Base-by-base conservation (phyloP, 2,888 invertebrate species). In the Allacma fusca region DNA sequence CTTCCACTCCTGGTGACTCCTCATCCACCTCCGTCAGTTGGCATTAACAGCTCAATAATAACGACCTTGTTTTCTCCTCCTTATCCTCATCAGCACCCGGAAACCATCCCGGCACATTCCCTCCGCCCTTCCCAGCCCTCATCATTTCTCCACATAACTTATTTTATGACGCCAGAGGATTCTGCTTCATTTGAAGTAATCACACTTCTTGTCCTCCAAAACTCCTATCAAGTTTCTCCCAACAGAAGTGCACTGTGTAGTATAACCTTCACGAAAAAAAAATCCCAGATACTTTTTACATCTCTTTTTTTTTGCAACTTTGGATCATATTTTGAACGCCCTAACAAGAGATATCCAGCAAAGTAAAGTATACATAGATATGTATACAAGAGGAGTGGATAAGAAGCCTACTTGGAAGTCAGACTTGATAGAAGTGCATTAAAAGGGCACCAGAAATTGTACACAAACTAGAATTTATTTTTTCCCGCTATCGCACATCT, bases 1-100 rank as follows among this genome's bases (percentile, higher is more conserved):
- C 62, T 23, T 26, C 23, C 24, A 62, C 50, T 62, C 23, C 26
- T 24, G 24, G 24, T 68, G 78, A 65, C 71, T 71, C 72, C 75
- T 77, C 70, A 77, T 77, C 76, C 71, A 40, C 21, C 40, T 62
- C 34, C 78, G 78, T 75, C 78, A 78, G 70, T 76, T 79, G 76
- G 76, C 78, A 78, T 78, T 78, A 78, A 78, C 79, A 77, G 71
- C 79, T 79, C 74, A 76, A 77, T 79, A 76, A 76, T 79, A 74
- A 79, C 62, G 76, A 76, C 64, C 21, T 34, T 70, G 24, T 24
- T 34, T 50, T 43, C 64, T 44, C 24, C 26, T 43, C 26, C 44
- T 40, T 34, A 9, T 64, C 59, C 34, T 34, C 34, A 34, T 34
- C 34, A 34, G 9, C 4, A n/a, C 59, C 13, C 13, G 50, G 12